These are phyloP conservation scores for Agapornis roseicollis DNA, from an alignment of 2,113 vertebrate genomes.

Conservation along the genomic window DNA sequence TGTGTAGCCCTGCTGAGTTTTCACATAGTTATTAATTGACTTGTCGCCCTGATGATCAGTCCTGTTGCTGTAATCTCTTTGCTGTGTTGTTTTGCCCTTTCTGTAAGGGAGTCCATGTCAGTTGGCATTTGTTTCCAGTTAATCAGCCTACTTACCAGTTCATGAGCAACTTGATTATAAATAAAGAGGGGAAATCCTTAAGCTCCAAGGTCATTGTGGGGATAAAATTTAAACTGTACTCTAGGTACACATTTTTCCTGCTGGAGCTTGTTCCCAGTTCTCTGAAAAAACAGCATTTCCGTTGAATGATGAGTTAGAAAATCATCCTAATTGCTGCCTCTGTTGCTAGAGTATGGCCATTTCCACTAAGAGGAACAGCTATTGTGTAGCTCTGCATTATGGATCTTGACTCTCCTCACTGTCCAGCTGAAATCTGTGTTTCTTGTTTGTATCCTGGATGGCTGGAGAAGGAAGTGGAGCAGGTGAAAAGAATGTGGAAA, in stretches of 20 bases:
- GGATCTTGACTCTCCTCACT: background rate
- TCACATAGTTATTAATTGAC: background rate
- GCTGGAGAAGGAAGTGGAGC: background rate
- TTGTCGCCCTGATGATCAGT: background rate
- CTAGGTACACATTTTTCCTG: accelerated
- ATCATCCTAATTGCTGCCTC: accelerated
- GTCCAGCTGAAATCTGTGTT: background rate
- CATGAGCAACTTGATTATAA: background rate
- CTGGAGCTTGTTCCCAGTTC: background rate
- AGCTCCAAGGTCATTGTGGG: background rate
- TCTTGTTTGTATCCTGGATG: background rate
- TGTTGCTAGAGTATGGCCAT: background rate
- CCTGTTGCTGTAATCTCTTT: background rate
- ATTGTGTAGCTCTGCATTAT: background rate
- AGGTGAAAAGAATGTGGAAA: background rate
- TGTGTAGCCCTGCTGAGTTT: background rate
- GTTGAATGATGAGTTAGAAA: background rate
- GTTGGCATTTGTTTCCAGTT: background rate
- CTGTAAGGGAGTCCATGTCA: background rate
- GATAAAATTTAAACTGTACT: background rate
- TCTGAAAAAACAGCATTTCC: background rate
- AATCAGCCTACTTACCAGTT: background rate
- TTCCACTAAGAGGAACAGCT: background rate
- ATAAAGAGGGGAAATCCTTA: background rate
- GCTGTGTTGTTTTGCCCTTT: background rate